phyloP scores from a whole-genome alignment of 2,888 invertebrate genomes.

The Dione juno region DNA sequence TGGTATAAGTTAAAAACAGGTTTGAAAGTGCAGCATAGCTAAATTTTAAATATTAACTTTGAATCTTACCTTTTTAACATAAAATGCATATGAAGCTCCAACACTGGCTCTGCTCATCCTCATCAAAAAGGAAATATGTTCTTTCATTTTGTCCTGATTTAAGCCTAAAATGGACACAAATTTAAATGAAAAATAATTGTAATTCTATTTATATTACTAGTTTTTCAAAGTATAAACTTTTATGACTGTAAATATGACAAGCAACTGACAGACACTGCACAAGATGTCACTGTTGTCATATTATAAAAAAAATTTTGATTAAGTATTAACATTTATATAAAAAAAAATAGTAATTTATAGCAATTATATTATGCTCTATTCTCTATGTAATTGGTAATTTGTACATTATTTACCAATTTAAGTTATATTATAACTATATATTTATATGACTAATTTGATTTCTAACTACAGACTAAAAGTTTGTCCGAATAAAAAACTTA shows the following conservation, averaged over 20 bases:
- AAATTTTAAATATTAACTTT: conserved; percentile 14
- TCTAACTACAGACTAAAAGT: background rate
- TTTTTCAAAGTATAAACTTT: conserved; percentile 31
- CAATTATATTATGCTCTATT: background rate
- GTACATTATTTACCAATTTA: background rate
- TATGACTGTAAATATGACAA: conserved; percentile 35
- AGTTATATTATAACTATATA: background rate
- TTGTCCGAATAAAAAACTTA: background rate
- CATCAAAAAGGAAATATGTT: background rate
- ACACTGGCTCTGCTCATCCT: background rate
- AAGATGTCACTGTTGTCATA: conserved; percentile 39
- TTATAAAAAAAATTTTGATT: conserved; percentile 20
- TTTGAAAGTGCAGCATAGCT: background rate
- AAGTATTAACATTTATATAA: conserved; percentile 3
- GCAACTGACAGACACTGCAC: conserved; percentile 37
- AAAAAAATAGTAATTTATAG: background rate
- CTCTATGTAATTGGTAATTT: background rate
- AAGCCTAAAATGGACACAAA: conserved; percentile 35
- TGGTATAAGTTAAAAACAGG: background rate
- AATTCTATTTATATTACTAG: conserved; percentile 19
- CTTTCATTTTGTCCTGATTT: conserved; percentile 27
- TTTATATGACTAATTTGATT: background rate
- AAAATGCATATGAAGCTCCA: conserved; percentile 16
- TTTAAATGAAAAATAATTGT: conserved; percentile 12
- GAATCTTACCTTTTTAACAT: conserved; percentile 35